These are phyloP conservation scores for Mellilla xanthometata DNA, from an alignment of 2,888 invertebrate genomes.

Conservation along the genomic window DNA sequence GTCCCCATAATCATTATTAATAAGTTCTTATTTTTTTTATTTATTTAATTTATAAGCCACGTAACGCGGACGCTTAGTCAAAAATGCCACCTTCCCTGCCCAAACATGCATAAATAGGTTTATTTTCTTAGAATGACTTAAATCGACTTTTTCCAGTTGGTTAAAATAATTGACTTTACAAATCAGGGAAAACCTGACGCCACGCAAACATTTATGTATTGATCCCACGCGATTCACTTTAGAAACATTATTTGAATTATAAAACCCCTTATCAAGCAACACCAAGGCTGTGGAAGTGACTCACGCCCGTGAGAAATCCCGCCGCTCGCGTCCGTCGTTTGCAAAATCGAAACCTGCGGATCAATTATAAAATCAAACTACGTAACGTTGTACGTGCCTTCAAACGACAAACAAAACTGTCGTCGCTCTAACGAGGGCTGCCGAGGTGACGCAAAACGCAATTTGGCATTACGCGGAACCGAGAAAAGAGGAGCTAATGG, in stretches of 20 bases:
- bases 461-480: constrained; percentile 68
- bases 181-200: too few species aligned
- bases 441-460: constrained; percentile 59
- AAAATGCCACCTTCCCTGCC: too few species aligned
- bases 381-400: constrained; percentile 25
- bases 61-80: too few species aligned
- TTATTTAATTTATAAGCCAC: too few species aligned
- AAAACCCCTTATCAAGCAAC: constrained; percentile 2
- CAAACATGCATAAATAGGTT: too few species aligned
- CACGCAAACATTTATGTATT: constrained; percentile 2
- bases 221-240: constrained; percentile 3
- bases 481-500: constrained; percentile 53
- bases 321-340: constrained; percentile 1
- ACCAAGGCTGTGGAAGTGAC: constrained; percentile 11
- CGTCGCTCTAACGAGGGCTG: constrained; percentile 45
- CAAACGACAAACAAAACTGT: constrained; percentile 22
- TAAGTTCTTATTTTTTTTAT: too few species aligned
- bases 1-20: too few species aligned
- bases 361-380: constrained; percentile 19
- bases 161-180: too few species aligned
- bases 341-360: constrained; percentile 13
- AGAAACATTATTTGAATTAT: constrained; percentile 8
- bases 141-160: too few species aligned
- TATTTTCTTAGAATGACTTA: too few species aligned
- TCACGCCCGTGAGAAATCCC: constrained; percentile 12